phyloP scores from a whole-genome alignment of 2,888 invertebrate species.

The Zygaena filipendulae region DNA sequence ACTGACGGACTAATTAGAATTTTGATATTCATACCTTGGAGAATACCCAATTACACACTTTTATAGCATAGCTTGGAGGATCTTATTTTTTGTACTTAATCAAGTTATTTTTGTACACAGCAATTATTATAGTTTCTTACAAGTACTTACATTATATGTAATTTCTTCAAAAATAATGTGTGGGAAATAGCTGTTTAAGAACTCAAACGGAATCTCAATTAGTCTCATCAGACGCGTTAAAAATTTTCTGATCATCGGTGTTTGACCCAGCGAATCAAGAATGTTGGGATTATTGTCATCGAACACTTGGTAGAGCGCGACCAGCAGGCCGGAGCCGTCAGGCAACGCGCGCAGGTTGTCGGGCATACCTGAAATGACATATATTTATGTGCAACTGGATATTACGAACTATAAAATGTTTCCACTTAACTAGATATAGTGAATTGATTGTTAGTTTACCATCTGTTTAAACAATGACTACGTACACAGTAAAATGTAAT shows the following conservation, averaged over 20 bases:
- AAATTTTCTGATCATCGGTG: constrained; percentile 75
- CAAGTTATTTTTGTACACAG: not conserved
- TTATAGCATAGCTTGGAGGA: no score
- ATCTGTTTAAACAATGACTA: no score
- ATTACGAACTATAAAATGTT: no score
- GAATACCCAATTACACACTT: no score
- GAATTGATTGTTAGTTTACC: no score
- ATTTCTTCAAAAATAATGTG: constrained; percentile 72
- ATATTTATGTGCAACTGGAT: no score
- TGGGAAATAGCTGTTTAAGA: constrained; percentile 72
- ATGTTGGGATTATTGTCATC: constrained; percentile 70
- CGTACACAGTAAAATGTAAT: no score
- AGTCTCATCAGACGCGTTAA: constrained; percentile 68
- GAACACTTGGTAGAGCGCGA: constrained; percentile 64
- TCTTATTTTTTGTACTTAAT: no score
- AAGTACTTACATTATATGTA: constrained; percentile 65
- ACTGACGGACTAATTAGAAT: no score
- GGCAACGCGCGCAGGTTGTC: constrained; percentile 71
- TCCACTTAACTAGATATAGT: no score
- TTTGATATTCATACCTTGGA: no score
- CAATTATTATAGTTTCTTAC: no score
- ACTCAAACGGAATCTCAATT: constrained; percentile 72
- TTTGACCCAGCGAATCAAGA: constrained; percentile 62
- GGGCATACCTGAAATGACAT: constrained; percentile 53
- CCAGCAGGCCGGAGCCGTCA: constrained; percentile 75